Evolutionary conservation across 1,140 invertebrate genomes (phyloP).

Genomic region (Stratiolaelaps scimitus): DNA sequence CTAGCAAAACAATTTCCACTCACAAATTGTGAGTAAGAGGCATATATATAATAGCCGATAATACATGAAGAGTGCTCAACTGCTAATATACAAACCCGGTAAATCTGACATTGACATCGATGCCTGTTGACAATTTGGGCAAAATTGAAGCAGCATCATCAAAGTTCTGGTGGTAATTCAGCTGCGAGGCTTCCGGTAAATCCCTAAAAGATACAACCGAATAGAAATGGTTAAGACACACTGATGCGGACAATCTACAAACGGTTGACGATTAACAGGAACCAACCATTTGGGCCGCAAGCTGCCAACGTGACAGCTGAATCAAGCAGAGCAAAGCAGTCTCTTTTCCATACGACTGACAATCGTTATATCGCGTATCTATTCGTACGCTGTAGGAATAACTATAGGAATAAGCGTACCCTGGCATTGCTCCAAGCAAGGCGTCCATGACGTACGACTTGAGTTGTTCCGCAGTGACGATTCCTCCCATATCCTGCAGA

Average conservation of each 20-base stretch:
- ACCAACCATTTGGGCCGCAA: background rate
- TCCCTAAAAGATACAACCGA: slow-evolving; percentile 36
- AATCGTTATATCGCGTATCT: no score
- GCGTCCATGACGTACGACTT: slow-evolving; percentile 47
- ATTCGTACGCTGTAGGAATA: no score
- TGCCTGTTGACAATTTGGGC: slow-evolving; percentile 49
- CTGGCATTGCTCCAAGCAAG: slow-evolving; percentile 44
- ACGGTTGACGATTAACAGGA: slow-evolving; percentile 28
- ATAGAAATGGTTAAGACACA: no score
- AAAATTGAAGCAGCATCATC: slow-evolving; percentile 50
- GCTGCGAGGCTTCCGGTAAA: slow-evolving; percentile 41
- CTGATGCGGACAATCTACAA: no score
- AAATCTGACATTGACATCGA: slow-evolving; percentile 53
- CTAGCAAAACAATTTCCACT: no score
- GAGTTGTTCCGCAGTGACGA: slow-evolving; percentile 46
- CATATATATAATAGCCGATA: no score
- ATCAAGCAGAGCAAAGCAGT: background rate
- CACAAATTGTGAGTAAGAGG: no score
- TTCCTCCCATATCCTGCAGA: slow-evolving; percentile 43
- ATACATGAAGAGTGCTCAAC: no score
- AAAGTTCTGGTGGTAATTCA: slow-evolving; percentile 52
- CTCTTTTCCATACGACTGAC: no score
- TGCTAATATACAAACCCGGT: slow-evolving; percentile 44
- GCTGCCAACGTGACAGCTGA: background rate
- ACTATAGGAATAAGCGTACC: slow-evolving; percentile 37